Evolutionary conservation across 2,113 vertebrate genomes (phyloP).

Genomic region (Melanerpes aurifrons): DNA sequence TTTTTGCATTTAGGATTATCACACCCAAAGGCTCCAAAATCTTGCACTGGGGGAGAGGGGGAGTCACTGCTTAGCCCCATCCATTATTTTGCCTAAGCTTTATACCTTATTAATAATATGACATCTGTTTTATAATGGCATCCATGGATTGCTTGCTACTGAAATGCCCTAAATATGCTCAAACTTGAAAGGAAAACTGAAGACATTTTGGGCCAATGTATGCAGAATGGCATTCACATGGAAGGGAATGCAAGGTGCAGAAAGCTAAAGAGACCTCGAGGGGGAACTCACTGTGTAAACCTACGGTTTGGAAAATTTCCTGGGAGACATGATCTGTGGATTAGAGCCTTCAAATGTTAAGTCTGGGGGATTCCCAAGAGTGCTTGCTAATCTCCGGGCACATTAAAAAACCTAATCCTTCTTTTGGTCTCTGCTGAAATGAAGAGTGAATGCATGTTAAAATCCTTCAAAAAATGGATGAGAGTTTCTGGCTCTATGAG

Average conservation of each 20-base stretch:
- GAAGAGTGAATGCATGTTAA: background rate
- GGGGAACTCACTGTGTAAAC: background rate
- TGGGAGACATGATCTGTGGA: background rate
- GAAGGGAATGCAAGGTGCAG: background rate
- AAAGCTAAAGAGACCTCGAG: background rate
- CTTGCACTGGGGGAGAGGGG: background rate
- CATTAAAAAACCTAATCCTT: background rate
- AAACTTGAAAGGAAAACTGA: background rate
- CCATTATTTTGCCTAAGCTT: background rate
- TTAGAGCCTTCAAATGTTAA: background rate
- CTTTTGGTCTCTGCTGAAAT: background rate
- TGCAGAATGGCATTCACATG: background rate
- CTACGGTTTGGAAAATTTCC: background rate
- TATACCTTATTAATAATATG: background rate
- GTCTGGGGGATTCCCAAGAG: background rate
- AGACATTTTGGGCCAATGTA: fast-evolving
- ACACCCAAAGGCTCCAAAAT: background rate
- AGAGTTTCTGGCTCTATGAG: background rate
- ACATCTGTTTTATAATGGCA: background rate
- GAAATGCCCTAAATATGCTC: background rate
- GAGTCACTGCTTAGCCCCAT: background rate
- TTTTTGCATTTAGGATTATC: background rate
- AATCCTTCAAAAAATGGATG: background rate
- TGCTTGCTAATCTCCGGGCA: background rate
- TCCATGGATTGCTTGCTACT: background rate